Base-by-base conservation (phyloP, 2,797 vertebrate genomes). In the Neosilurus mollespiculum region DNA sequence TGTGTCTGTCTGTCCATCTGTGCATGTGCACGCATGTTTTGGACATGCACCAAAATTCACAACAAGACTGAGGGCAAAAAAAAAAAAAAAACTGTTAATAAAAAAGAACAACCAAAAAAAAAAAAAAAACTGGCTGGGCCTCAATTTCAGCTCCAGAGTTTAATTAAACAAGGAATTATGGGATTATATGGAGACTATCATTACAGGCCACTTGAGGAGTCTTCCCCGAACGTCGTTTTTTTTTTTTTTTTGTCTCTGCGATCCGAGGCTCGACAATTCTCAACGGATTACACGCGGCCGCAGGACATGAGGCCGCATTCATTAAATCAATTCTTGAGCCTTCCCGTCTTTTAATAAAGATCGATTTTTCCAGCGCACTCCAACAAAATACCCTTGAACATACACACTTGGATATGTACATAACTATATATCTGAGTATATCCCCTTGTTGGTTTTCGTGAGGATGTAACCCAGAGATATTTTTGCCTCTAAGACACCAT, bases 91-190 rank as follows among this genome's bases (percentile, higher is more conserved):
- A 76, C 66, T 71, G 78, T 81, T 81, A 83, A 67, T 78, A 78
- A 80, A 94, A 92, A 93, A 93, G 91, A 93, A 88, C 90, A 92
- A 92, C 90, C 91, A 90, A 93, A 93, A 30, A 30, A 30, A 30
- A 30, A 30, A 30, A 30, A 30, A 92, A 93, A 92, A 93, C 92
- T 93, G 93, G 92, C 91, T 71, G 87, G 89, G 92, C 92, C 93
- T 94, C 93, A 93, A 94, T 93, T 92, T 93, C 92, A 91, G 92
- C 94, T 92, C 93, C 88, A 90, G 92, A 96, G 95, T 96, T 96
- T 95, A 96, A 96, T 96, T 95, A 96, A 95, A 95, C 95, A 96
- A 95, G 95, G 95, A 95, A 96, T 96, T 96, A 94, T 92, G 93
- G 96, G 96, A 96, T 97, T 96, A 96, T 94, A 94, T 91, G 92